A percentile compares a stretch with the other conserved stretches of the same genome.
Conservation (phyloP, 2,113 vertebrate species). For the Mirounga angustirostris region DNA sequence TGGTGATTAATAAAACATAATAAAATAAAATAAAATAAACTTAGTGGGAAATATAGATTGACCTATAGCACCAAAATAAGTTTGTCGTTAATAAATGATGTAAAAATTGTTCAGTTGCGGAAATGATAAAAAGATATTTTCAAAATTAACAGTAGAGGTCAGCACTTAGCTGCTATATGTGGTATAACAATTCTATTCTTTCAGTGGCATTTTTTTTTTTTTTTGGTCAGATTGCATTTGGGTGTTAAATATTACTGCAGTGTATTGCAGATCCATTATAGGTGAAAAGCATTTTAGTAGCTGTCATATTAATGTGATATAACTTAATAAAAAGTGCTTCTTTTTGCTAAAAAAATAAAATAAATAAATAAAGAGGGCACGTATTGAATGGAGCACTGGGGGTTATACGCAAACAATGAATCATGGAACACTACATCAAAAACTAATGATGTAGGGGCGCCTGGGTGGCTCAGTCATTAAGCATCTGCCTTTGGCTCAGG, state of each 20-base stretch:
- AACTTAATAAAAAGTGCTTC: neutral
- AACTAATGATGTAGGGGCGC: no score
- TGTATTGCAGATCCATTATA: neutral
- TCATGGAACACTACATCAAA: no score
- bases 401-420: no score
- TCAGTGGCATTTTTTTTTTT: neutral
- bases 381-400: no score
- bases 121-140: neutral
- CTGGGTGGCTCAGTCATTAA: no score
- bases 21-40: neutral
- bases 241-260: slow-evolving; percentile 20
- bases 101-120: neutral
- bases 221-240: neutral
- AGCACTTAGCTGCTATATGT: slow-evolving; percentile 65
- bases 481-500: no score
- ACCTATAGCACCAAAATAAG: neutral
- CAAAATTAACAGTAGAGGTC: slow-evolving; percentile 64
- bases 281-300: neutral
- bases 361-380: no score
- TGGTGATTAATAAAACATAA: no score
- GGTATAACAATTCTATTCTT: neutral
- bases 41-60: slow-evolving; percentile 30
- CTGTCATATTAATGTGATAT: slow-evolving; percentile 1
- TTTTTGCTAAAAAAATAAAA: neutral
- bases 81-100: neutral